These are phyloP conservation scores for Melanargia galathea DNA, from an alignment of 2,888 invertebrate genomes.

Conservation along the genomic window DNA sequence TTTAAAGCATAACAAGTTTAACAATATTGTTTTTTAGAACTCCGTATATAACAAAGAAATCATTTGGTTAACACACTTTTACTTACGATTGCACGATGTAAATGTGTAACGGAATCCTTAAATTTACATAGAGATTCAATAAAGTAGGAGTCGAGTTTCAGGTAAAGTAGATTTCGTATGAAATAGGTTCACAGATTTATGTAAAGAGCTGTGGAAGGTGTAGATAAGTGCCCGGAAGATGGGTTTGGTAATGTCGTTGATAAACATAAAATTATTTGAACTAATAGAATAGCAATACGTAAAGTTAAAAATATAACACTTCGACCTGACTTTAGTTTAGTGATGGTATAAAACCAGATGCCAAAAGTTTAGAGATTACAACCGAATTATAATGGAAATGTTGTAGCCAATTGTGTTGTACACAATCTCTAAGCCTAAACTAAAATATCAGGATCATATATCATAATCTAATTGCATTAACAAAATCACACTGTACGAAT, in stretches of 20 bases:
- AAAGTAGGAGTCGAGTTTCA: conserved; percentile 30
- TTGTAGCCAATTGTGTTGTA: too few species aligned
- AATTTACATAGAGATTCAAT: conserved; percentile 40
- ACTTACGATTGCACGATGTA: conserved; percentile 26
- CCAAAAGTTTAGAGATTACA: too few species aligned
- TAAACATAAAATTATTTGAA: neutral
- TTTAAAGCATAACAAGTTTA: too few species aligned
- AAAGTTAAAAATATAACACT: too few species aligned
- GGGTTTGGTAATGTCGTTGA: conserved; percentile 50
- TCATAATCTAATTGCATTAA: conserved; percentile 34
- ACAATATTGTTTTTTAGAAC: too few species aligned
- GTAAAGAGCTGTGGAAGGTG: conserved; percentile 40
- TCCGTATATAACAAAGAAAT: neutral
- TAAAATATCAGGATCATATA: conserved; percentile 9
- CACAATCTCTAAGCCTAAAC: neutral
- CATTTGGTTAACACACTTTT: neutral
- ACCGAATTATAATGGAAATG: too few species aligned
- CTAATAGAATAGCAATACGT: too few species aligned
- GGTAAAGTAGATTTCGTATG: conserved; percentile 27
- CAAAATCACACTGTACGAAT: conserved; percentile 21
- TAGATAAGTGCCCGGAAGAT: conserved; percentile 37
- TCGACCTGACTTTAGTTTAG: too few species aligned
- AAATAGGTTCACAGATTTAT: conserved; percentile 46
- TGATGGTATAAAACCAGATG: too few species aligned
- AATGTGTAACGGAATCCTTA: conserved; percentile 32